A percentile compares a stretch with the other conserved stretches of the same genome.
Conservation (phyloP, 1,140 invertebrate species). For the Dinoponera quadriceps region DNA sequence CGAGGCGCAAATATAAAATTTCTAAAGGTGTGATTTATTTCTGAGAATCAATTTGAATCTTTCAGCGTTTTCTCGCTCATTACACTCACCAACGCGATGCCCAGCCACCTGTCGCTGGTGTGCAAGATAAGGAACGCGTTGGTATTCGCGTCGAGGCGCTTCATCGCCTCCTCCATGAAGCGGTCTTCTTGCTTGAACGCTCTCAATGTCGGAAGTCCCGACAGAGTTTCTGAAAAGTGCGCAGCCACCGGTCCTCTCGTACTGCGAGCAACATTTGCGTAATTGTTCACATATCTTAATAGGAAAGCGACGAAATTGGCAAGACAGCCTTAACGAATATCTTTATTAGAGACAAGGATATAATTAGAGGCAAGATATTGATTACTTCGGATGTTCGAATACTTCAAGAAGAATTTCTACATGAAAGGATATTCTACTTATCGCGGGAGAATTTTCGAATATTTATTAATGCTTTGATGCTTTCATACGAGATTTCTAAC, state of each 20-base stretch:
- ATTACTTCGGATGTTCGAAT: slow-evolving; percentile 5
- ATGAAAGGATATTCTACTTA: too few relatives aligned
- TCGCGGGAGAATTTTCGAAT: too few relatives aligned
- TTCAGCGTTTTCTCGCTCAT: not conserved
- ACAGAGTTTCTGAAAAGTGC: slow-evolving; percentile 90
- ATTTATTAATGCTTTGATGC: too few relatives aligned
- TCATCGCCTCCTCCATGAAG: slow-evolving; percentile 89
- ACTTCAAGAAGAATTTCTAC: too few relatives aligned
- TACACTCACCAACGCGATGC: slow-evolving; percentile 90
- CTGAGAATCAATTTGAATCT: not conserved
- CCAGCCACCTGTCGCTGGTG: slow-evolving; percentile 93
- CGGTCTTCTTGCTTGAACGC: slow-evolving; percentile 89
- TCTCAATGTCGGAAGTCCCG: slow-evolving; percentile 89
- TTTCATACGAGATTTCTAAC: too few relatives aligned
- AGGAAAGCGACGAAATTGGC: not conserved
- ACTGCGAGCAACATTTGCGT: slow-evolving; percentile 73
- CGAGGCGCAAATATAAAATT: not conserved
- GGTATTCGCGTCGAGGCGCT: slow-evolving; percentile 90
- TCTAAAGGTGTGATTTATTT: not conserved
- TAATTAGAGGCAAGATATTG: not conserved
- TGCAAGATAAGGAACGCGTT: slow-evolving; percentile 92
- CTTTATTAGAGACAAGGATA: not conserved
- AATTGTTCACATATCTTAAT: slow-evolving; percentile 10
- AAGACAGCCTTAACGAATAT: slow-evolving; percentile 7
- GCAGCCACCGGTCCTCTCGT: slow-evolving; percentile 91